Base-by-base conservation (phyloP, 2,797 vertebrate genomes). In the Eptatretus atami region DNA sequence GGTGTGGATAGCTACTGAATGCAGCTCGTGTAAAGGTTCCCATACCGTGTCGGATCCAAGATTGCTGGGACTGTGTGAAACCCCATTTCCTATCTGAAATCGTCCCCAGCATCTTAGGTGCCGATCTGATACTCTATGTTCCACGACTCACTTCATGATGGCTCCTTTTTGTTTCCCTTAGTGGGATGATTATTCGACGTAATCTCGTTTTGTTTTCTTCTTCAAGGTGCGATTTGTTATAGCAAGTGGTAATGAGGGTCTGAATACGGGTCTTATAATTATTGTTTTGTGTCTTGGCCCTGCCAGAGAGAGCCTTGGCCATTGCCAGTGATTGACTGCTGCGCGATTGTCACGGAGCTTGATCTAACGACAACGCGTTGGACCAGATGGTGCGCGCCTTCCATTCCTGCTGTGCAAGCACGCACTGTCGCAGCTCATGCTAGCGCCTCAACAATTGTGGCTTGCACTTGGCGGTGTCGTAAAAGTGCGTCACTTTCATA, bases 371-470 rank as follows among this genome's bases (percentile, higher is more conserved):
- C 76, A 98, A 98, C 1, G 92, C 92, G 1, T 98, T 19, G 92
- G 92, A 14, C 92, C 90, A 0, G 90, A 98, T 0, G 92, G 87
- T 98, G 25, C 82, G 73, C 68, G 86, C 84, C 68, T 92, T 95
- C 3, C 86, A 96, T 75, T 70, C 1, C 69, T 98, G 69, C 79
- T 98, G 53, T 85, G 83, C 73, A n/a, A 98, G 90, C 71, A 64
- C 0, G 66, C 80, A 1, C n/a, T 96, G 90, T 69, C 82, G 81
- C 76, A 81, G 81, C 69, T 98, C 12, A 78, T 81, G 63, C 78
- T 98, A n/a, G 24, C 79, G 79, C 63, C 82, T 98, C 65, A 98
- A 98, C 73, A 98, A 98, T 77, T 98, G 90, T n/a, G 92, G 92
- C 69, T 86, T 98, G 92, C 66, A 81, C n/a, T 88, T 2, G 90